These are phyloP conservation scores for Cydia amplana DNA, from an alignment of 1,140 invertebrate species.

Conservation along the genomic window DNA sequence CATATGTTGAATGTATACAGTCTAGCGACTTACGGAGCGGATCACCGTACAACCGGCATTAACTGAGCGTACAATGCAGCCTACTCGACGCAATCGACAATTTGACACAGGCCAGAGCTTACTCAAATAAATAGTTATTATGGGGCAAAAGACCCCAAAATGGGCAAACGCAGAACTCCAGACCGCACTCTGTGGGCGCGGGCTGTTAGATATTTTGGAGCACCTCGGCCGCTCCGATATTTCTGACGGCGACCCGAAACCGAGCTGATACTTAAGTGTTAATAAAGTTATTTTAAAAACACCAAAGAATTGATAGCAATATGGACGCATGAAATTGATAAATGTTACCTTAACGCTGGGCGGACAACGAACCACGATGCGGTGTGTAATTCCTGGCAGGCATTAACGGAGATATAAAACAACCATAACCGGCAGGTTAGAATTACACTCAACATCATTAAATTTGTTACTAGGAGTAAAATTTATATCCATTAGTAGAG, in stretches of 20 bases:
- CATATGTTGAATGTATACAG: constrained; percentile 3
- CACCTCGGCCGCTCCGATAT: no score
- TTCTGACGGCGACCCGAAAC: neutral
- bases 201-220: no score
- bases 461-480: constrained; percentile 9
- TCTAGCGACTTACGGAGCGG: constrained; percentile 7
- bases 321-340: neutral
- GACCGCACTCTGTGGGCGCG: no score
- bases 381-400: neutral
- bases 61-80: neutral
- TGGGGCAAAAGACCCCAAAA: no score
- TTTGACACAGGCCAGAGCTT: no score
- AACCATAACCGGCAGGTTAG: neutral
- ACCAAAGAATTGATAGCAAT: neutral
- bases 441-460: constrained; percentile 6
- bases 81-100: neutral
- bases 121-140: no score
- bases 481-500: constrained; percentile 1
- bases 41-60: neutral
- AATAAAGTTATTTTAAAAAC: neutral
- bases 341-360: constrained; percentile 3
- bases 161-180: no score
- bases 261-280: neutral
- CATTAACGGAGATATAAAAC: constrained; percentile 11
- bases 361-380: neutral